These are phyloP conservation scores for Eurosta solidaginis DNA, from an alignment of 1,140 invertebrate genomes.

Conservation along the genomic window DNA sequence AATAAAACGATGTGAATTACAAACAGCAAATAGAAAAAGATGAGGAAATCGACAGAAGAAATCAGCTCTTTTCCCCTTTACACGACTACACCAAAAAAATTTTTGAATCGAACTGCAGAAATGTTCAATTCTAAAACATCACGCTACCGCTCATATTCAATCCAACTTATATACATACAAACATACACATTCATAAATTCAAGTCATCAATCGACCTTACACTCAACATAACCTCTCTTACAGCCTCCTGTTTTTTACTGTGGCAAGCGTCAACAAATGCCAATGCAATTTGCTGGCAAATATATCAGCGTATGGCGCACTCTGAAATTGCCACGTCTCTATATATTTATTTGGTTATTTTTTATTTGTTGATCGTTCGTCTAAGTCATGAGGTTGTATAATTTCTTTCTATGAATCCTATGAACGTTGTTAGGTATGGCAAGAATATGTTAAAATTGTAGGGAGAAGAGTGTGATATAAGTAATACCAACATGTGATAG, in stretches of 20 bases:
- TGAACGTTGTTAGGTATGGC: neutral
- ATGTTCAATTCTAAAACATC: neutral
- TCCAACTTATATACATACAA: too few relatives aligned
- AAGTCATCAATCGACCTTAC: neutral
- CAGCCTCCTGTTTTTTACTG: neutral
- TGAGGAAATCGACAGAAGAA: neutral
- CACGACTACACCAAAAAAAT: too few relatives aligned
- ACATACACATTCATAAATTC: neutral
- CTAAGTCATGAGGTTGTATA: neutral
- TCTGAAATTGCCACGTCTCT: neutral
- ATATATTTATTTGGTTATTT: neutral
- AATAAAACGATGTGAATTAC: neutral
- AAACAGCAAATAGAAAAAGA: neutral
- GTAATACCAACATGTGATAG: too few relatives aligned
- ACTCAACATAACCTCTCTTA: neutral
- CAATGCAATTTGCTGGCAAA: constrained; percentile 27
- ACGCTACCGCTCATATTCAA: neutral
- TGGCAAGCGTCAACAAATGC: neutral
- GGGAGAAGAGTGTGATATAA: neutral
- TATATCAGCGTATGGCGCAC: neutral
- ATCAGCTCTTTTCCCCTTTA: neutral
- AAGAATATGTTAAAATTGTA: neutral
- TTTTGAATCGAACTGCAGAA: neutral
- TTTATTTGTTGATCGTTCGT: neutral
- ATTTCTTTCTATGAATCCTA: neutral